Evolutionary conservation across 2,797 vertebrate genomes (phyloP).

Genomic region (Schizopygopsis malacanthus): DNA sequence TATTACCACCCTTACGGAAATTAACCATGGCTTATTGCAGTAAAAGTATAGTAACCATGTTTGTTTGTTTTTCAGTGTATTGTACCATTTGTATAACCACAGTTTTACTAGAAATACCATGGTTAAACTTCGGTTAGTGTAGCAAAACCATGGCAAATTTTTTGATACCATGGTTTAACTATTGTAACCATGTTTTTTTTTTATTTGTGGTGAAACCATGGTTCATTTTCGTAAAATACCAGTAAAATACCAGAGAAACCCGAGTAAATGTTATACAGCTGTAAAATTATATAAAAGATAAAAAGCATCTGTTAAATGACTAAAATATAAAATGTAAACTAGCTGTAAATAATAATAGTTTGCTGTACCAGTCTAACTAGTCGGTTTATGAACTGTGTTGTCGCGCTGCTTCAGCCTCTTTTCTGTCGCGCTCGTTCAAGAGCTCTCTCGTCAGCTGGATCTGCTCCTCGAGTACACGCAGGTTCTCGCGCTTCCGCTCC

Average conservation of each 20-base stretch:
- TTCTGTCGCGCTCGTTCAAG: constrained; percentile 76
- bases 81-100: too few species aligned
- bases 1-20: too few species aligned
- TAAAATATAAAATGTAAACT: neutral
- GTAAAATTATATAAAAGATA: neutral
- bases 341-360: neutral
- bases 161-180: too few species aligned
- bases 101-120: too few species aligned
- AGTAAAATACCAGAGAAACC: neutral
- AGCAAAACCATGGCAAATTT: too few species aligned
- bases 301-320: too few species aligned
- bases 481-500: constrained; percentile 85
- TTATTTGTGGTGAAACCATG: neutral
- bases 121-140: too few species aligned
- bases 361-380: neutral
- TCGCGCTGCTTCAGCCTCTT: constrained; percentile 46
- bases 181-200: too few species aligned
- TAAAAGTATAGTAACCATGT: too few species aligned
- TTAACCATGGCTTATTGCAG: too few species aligned
- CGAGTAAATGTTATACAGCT: neutral
- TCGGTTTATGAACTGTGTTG: constrained; percentile 30
- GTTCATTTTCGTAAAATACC: neutral
- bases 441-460: constrained; percentile 83
- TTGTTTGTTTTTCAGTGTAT: too few species aligned
- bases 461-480: constrained; percentile 87